Conservation (phyloP, 2,797 vertebrate genomes). For the Cossypha niveicapilla region DNA sequence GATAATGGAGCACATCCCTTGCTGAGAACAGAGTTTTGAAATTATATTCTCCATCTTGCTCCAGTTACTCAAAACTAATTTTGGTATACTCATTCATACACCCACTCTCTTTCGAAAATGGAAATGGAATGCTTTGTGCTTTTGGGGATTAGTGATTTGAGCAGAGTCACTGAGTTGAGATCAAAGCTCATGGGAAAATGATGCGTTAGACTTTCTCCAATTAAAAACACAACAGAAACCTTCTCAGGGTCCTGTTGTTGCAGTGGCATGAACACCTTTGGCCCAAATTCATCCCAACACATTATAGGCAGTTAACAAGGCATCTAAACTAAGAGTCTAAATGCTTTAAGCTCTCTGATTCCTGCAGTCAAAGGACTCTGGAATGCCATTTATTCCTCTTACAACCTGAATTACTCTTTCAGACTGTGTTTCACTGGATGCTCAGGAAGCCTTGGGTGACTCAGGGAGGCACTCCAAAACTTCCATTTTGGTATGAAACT, state of each 20-base stretch:
- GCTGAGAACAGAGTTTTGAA: neutral
- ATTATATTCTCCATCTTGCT: neutral
- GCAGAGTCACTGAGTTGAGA: neutral
- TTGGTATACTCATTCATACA: neutral
- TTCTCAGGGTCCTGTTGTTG: neutral
- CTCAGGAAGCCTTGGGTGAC: neutral
- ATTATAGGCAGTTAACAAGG: neutral
- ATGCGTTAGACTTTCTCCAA: neutral
- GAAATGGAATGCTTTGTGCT: conserved; percentile 2
- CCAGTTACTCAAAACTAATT: neutral
- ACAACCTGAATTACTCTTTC: neutral
- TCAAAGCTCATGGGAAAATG: conserved; percentile 14
- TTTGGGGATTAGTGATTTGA: conserved; percentile 10
- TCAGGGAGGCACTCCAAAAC: neutral
- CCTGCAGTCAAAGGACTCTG: neutral
- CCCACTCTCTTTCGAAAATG: neutral
- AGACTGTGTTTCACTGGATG: neutral
- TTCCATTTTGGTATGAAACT: neutral
- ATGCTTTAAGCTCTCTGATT: neutral
- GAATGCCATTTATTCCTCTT: neutral
- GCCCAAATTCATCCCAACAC: neutral
- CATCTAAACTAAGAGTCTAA: neutral
- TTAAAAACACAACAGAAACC: neutral
- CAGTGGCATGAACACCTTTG: neutral
- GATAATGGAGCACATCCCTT: neutral